Percentiles rank a stretch among this genome's conserved stretches.
Conservation (phyloP, 2,797 vertebrate genomes). For the Sebastes umbrosus region DNA sequence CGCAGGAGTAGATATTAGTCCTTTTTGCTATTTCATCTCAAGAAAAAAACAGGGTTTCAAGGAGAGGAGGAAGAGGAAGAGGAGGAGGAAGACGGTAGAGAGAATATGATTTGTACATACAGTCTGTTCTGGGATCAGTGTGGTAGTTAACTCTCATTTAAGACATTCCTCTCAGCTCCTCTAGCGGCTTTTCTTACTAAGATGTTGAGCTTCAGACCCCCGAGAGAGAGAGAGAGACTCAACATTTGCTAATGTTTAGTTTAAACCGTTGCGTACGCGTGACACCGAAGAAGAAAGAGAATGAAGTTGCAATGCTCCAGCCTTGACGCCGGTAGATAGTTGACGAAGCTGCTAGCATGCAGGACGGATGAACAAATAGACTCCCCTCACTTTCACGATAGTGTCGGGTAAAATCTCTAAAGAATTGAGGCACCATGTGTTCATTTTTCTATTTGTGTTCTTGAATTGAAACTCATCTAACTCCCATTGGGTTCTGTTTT, state of each 20-base stretch:
- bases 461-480: conserved; percentile 61
- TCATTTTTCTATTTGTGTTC: conserved; percentile 41
- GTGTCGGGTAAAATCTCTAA: conserved; percentile 26
- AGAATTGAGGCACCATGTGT: conserved; percentile 24
- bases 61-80: neutral
- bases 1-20: conserved; percentile 28
- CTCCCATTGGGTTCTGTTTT: conserved; percentile 22
- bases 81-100: conserved; percentile 30
- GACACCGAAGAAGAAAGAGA: conserved; percentile 29
- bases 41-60: conserved; percentile 30
- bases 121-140: conserved; percentile 64
- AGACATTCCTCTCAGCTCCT: conserved; percentile 65
- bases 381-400: conserved; percentile 28
- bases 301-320: conserved; percentile 35
- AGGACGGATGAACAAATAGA: conserved; percentile 19
- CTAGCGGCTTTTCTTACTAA: conserved; percentile 10
- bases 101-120: conserved; percentile 66
- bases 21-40: conserved; percentile 40
- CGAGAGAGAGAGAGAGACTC: conserved; percentile 3
- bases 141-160: conserved; percentile 53
- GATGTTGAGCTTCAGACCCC: conserved; percentile 19
- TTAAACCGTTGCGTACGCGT: neutral
- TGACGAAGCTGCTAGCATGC: conserved; percentile 50
- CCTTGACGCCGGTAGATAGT: conserved; percentile 33
- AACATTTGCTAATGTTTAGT: conserved; percentile 7